phyloP scores from a whole-genome alignment of 1,140 invertebrate species.

The Drosophila asahinai region DNA sequence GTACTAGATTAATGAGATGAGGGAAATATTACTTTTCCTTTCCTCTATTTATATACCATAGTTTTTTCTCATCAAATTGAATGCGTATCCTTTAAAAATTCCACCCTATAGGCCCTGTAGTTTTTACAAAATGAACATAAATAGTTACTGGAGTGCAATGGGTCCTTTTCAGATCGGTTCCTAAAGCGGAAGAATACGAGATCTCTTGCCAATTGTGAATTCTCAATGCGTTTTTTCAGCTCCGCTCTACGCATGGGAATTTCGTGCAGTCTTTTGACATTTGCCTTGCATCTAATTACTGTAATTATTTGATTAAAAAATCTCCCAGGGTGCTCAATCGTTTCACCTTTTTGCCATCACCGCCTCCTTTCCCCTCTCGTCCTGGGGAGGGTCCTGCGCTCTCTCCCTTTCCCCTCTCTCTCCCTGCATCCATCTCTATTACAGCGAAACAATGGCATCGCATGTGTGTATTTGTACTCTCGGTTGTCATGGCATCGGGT shows the following conservation, averaged over 20 bases:
- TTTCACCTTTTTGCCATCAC: slow-evolving; percentile 44
- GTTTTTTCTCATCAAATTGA: background rate
- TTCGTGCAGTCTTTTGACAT: slow-evolving; percentile 42
- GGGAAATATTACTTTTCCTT: background rate
- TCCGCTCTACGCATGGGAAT: slow-evolving; percentile 53
- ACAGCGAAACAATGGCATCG: slow-evolving; percentile 38
- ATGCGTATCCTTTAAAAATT: background rate
- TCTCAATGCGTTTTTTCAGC: slow-evolving; percentile 8
- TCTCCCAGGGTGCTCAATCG: slow-evolving; percentile 73
- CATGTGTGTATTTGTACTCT: slow-evolving; percentile 25
- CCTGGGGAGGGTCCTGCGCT: slow-evolving; percentile 6
- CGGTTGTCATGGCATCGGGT: slow-evolving; percentile 44
- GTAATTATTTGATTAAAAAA: slow-evolving; percentile 82
- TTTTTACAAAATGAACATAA: slow-evolving; percentile 27
- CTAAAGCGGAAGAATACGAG: background rate
- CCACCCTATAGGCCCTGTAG: background rate
- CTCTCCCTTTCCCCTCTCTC: background rate
- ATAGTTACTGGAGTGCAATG: background rate
- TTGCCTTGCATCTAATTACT: slow-evolving; percentile 70
- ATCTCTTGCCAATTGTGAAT: slow-evolving; percentile 23
- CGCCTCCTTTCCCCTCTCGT: slow-evolving; percentile 14
- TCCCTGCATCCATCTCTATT: slow-evolving; percentile 44
- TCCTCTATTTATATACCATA: background rate
- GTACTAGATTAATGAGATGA: background rate
- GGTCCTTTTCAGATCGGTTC: slow-evolving; percentile 10